A percentile compares a stretch with the other conserved stretches of the same genome.
phyloP scores from a whole-genome alignment of 2,797 vertebrate genomes.

The Steatocranus sp. region DNA sequence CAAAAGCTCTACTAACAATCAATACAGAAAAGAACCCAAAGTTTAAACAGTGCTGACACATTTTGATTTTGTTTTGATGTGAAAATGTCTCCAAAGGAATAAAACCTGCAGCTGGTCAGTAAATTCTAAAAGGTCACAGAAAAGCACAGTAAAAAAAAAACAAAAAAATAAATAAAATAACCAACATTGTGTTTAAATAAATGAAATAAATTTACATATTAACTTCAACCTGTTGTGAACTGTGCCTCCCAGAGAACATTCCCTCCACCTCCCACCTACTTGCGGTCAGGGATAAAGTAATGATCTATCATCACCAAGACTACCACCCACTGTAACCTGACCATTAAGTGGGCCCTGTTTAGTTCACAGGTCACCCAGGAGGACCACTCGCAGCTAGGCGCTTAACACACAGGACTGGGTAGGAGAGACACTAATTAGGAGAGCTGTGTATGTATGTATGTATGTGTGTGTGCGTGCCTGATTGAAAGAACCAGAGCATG shows the following conservation, averaged over 20 bases:
- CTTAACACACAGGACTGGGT: slow-evolving; percentile 43
- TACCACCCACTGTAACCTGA: slow-evolving; percentile 51
- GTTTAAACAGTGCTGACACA: background rate
- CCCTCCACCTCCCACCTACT: slow-evolving; percentile 24
- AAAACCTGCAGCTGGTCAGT: background rate
- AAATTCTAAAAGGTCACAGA: slow-evolving; percentile 1
- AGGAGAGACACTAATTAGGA: slow-evolving; percentile 63
- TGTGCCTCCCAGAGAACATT: slow-evolving; percentile 9
- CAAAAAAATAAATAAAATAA: fast-evolving
- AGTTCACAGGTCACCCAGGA: slow-evolving; percentile 67
- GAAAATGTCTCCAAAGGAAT: background rate
- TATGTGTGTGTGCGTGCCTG: background rate
- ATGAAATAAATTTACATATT: slow-evolving; percentile 31
- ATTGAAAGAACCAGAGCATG: background rate
- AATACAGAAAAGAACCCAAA: background rate
- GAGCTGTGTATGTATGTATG: background rate
- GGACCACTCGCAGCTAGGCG: slow-evolving; percentile 44
- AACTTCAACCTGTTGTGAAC: slow-evolving; percentile 37
- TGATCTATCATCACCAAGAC: slow-evolving; percentile 37
- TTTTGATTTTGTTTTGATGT: background rate
- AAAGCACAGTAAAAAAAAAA: background rate
- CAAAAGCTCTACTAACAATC: background rate
- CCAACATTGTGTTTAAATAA: slow-evolving; percentile 5
- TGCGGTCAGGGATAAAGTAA: slow-evolving; percentile 44
- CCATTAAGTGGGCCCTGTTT: slow-evolving; percentile 47